phyloP scores from a whole-genome alignment of 2,888 invertebrate genomes.

The Scaptomyza tumidula region DNA sequence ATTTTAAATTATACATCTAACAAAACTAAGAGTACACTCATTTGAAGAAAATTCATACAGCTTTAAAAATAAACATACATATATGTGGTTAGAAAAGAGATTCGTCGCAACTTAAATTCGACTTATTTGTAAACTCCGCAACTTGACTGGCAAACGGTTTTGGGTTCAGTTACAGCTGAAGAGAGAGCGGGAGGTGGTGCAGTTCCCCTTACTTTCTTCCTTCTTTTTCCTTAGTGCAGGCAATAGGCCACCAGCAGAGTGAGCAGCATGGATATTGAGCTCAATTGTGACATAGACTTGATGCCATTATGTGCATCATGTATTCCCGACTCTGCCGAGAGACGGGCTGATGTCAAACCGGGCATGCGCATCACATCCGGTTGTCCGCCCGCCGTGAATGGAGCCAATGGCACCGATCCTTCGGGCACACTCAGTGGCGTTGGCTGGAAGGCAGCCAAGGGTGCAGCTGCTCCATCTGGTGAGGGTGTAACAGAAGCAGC shows the following conservation, averaged over 20 bases:
- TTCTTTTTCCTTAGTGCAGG: constrained; percentile 47
- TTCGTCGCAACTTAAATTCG: constrained; percentile 2
- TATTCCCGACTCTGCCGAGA: constrained; percentile 65
- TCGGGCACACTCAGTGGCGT: constrained; percentile 68
- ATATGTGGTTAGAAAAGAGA: constrained; percentile 5
- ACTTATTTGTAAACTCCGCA: constrained; percentile 1
- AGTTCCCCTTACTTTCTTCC: no score
- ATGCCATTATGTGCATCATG: constrained; percentile 46
- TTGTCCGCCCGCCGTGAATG: constrained; percentile 54
- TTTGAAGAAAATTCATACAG: constrained; percentile 55
- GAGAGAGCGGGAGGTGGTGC: not conserved
- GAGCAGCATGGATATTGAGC: constrained; percentile 56
- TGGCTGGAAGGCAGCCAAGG: constrained; percentile 55
- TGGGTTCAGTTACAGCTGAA: constrained; percentile 15
- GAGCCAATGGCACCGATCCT: constrained; percentile 71
- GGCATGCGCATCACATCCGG: constrained; percentile 80
- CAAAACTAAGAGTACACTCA: constrained; percentile 57
- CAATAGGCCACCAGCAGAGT: constrained; percentile 71
- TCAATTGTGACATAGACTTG: constrained; percentile 40
- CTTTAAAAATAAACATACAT: constrained; percentile 46
- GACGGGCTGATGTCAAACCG: constrained; percentile 64
- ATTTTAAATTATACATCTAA: constrained; percentile 44
- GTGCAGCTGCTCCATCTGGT: constrained; percentile 12
- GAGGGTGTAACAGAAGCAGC: constrained; percentile 13
- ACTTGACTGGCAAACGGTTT: constrained; percentile 14